Base-by-base conservation (phyloP, 2,797 vertebrate genomes). In the Sebastes ruberrimus region DNA sequence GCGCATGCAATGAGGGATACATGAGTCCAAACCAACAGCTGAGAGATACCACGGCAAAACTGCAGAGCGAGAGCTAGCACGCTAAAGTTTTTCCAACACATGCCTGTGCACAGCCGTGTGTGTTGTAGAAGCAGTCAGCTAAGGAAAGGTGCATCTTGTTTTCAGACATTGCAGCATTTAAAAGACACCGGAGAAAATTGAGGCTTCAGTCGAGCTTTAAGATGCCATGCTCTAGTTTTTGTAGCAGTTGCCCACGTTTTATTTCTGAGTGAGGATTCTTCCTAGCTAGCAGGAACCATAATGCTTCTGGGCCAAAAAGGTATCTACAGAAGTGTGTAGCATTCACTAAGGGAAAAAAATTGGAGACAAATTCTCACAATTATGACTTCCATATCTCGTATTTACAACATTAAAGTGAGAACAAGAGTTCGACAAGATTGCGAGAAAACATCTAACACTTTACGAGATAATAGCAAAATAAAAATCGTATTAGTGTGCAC, bases 1-100 rank as follows among this genome's bases (percentile, higher is more conserved):
- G 97, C 96, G 95, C 98, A 98, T 99, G 98, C 98, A 95, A 97
- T 97, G 97, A 92, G 91, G 95, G 97, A 97, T 95, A 96, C 96
- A 94, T 96, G 97, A 97, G 93, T 96, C 96, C 96, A 96, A 96
- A 97, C 94, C 96, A 95, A 96, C 95, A 94, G 94, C 96, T 95
- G 95, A 94, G 89, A 94, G 89, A 91, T 80, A 90, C 89, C 81
- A 84, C 80, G 46, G 79, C 81, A 89, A 89, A 83, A 86, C 72
- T 82, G 90, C 88, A 81, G 88, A 87, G 87, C 87, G 61, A 85
- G 60, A 78, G 89, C 85, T 81, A 86, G 88, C 83, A 85, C 76
- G 71, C 88, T 82, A 85, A 80, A 83, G 74, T 32, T 63, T 65
- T 71, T 66, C n/a, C 67, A 82, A 78, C 80, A 79, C 88, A 91